Conservation (phyloP, 2,888 invertebrate species). For the Aromia moschata region DNA sequence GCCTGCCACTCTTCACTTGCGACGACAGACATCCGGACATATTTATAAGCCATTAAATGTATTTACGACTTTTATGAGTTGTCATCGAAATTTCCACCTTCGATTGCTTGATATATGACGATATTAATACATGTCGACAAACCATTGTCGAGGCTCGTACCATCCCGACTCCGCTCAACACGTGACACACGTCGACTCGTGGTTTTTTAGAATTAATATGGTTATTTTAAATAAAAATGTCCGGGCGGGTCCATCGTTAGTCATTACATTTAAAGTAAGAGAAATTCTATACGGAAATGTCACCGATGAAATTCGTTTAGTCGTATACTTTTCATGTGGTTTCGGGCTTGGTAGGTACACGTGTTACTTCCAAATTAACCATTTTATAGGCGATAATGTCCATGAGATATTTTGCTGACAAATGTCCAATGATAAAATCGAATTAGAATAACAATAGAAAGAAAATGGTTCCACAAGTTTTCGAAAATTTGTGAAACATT, state of each 20-base stretch:
- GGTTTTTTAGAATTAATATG: conserved; percentile 15
- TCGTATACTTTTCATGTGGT: neutral
- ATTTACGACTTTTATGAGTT: conserved; percentile 18
- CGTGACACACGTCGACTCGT: neutral
- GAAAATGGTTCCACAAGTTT: no score
- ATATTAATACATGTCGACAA: conserved; percentile 16
- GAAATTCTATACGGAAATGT: conserved; percentile 1
- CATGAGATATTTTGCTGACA: no score
- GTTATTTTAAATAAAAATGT: conserved; percentile 15
- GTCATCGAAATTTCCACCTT: conserved; percentile 18
- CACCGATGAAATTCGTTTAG: neutral
- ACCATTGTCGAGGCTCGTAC: conserved; percentile 3
- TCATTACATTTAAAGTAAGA: conserved; percentile 9
- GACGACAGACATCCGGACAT: conserved; percentile 4
- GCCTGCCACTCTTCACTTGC: neutral
- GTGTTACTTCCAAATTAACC: neutral
- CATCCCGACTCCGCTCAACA: neutral
- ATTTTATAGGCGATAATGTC: neutral
- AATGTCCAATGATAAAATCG: no score
- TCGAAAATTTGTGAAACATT: no score
- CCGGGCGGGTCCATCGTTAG: neutral
- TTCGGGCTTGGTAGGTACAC: neutral
- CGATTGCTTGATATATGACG: conserved; percentile 14
- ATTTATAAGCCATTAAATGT: conserved; percentile 21
- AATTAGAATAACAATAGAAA: no score